Base-by-base conservation (phyloP, 2,113 vertebrate species). In the Oreotrochilus melanogaster region DNA sequence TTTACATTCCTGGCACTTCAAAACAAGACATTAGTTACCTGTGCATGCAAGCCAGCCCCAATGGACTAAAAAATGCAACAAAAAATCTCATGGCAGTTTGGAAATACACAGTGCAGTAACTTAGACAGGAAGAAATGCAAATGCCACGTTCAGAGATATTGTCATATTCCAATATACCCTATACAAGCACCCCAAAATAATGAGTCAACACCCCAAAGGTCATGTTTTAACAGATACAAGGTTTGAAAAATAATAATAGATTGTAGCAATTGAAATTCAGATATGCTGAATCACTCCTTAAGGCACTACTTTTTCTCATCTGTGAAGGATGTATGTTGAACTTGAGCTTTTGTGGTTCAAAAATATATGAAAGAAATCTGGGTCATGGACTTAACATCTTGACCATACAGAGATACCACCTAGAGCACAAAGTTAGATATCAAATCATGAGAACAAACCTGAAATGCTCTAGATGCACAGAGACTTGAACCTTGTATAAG, bases 1-100 rank as follows among this genome's bases (percentile, higher is more conserved):
- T 95, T 66, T 14, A 93, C 87, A 73, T 89, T 86, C 82, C 73
- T 81, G 76, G 93, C 83, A 92, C 91, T 89, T 95, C 83, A 94
- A 84, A 88, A 96, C 71, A 74, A 93, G 83, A 57, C 71, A 76
- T 83, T 91, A 94, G 83, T 90, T 95, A 93, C 78, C 91, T 78
- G 90, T 92, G 82, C 76, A 50, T 33, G 83, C 0, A 2, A 92
- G 73, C 70, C 83, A 94, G 47, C 76, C 80, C 56, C 60, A 78
- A 1, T 10, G 61, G 84, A 78, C 72, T 84, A 88, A 92, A 69
- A 94, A 91, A 88, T 56, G 69, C 83, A 83, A 80, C 67, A 53
- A 65, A 92, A 78, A 93, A 74, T 92, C 86, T 80, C 91, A n/a
- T 67, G 84, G 48, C 47, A 84, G 61, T 58, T 86, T 69, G 86